These are phyloP conservation scores for Dascyllus trimaculatus DNA, from an alignment of 2,113 vertebrate genomes.

Conservation along the genomic window DNA sequence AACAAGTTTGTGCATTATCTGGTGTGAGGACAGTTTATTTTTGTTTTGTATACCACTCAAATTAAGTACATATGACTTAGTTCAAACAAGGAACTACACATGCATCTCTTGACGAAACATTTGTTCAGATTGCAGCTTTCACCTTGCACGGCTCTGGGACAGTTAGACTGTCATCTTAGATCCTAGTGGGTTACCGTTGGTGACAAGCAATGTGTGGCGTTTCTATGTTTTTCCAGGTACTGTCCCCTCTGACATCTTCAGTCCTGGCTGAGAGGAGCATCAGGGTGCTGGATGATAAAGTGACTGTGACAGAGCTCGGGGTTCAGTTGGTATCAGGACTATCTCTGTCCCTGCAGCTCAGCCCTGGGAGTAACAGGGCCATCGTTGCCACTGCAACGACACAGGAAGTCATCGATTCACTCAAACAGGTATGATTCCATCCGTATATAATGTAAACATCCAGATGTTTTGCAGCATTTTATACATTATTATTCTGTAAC, in stretches of 20 bases:
- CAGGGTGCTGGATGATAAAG: constrained; percentile 94
- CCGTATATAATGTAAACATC: not conserved
- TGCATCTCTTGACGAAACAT: not conserved
- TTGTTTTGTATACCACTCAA: no score
- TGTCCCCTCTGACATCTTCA: constrained; percentile 93
- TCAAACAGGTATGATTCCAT: constrained; percentile 89
- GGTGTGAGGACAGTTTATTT: no score
- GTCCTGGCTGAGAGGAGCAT: constrained; percentile 95
- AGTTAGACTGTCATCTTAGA: not conserved
- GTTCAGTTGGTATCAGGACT: constrained; percentile 95
- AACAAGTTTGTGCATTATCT: not conserved
- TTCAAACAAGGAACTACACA: constrained; percentile 14
- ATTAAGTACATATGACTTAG: no score
- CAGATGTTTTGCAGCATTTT: not conserved
- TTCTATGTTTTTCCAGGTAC: constrained; percentile 85
- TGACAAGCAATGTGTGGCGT: not conserved
- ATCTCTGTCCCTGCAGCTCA: constrained; percentile 90
- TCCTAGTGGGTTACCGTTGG: not conserved
- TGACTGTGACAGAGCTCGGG: constrained; percentile 93
- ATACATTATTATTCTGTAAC: not conserved
- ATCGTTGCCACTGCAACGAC: constrained; percentile 89
- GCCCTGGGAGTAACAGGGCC: constrained; percentile 86
- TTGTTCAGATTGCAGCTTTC: not conserved
- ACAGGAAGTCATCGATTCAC: constrained; percentile 89
- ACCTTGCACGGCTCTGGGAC: not conserved